Percentiles rank a stretch among this genome's conserved stretches.
Evolutionary conservation across 2,113 vertebrate species (phyloP).

Genomic region (Sphaerodactylus townsendi): DNA sequence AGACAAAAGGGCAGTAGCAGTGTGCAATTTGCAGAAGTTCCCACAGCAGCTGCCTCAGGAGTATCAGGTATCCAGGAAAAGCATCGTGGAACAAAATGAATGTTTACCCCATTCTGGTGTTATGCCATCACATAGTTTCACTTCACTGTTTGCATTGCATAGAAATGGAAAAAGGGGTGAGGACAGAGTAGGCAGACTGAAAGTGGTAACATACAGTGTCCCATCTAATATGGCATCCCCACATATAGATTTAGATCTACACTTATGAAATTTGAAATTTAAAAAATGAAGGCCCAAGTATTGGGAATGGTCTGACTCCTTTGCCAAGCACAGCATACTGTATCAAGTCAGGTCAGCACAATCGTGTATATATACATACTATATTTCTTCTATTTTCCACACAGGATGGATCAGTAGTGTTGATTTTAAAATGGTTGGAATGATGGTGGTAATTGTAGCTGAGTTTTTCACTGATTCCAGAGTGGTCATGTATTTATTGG

Average conservation of each 20-base stretch:
- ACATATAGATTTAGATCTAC: background rate
- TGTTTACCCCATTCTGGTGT: background rate
- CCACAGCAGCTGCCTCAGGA: constrained; percentile 84
- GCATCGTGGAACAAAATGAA: background rate
- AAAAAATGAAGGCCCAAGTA: background rate
- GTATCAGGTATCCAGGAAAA: constrained; percentile 84
- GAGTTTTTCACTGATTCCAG: background rate
- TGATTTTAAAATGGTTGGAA: background rate
- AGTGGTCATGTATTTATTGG: background rate
- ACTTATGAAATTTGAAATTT: background rate
- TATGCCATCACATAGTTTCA: background rate
- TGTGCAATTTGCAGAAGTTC: constrained; percentile 95
- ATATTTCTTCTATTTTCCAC: background rate
- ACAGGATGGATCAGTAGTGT: background rate
- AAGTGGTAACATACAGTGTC: background rate
- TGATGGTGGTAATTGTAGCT: background rate
- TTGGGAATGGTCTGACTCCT: background rate
- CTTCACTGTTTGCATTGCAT: background rate
- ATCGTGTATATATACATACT: background rate
- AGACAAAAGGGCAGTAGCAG: constrained; percentile 95
- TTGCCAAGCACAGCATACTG: background rate
- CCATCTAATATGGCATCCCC: background rate
- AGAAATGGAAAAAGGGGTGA: background rate
- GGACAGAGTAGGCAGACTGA: background rate
- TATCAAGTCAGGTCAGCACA: background rate